Evolutionary conservation across 2,113 vertebrate genomes (phyloP).

Genomic region (Chroicocephalus ridibundus): DNA sequence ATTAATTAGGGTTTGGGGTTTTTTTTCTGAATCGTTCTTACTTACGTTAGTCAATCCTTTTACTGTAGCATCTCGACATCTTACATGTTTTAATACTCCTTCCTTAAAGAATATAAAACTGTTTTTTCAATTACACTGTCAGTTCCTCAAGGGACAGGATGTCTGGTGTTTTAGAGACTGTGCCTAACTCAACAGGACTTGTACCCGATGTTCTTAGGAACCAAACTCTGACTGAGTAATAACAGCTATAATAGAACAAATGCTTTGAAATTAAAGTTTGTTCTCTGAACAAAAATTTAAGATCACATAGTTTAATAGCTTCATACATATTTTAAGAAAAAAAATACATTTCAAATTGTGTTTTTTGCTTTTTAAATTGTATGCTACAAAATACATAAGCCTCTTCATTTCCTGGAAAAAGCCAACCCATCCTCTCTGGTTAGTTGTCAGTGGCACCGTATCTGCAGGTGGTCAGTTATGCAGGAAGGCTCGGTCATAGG

Average conservation of each 20-base stretch:
- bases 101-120: not conserved
- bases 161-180: not conserved
- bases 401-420: not conserved
- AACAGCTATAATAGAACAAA: not conserved
- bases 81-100: not conserved
- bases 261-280: not conserved
- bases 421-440: not conserved
- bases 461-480: not conserved
- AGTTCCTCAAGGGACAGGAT: not conserved
- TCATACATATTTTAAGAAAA: not conserved
- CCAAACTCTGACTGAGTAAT: not conserved
- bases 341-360: not conserved
- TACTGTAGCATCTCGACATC: not conserved
- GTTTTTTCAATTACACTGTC: slow-evolving; percentile 2
- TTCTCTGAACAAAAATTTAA: not conserved
- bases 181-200: not conserved
- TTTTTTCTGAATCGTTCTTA: not conserved
- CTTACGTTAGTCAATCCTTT: not conserved
- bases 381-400: not conserved
- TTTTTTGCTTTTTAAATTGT: not conserved
- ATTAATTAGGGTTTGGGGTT: not conserved
- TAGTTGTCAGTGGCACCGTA: not conserved
- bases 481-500: not conserved
- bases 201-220: not conserved
- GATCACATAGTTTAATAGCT: not conserved